Percentiles rank a stretch among this genome's conserved stretches.
These are phyloP conservation scores for Oreortyx pictus DNA, from an alignment of 2,797 vertebrate species.

Conservation along the genomic window DNA sequence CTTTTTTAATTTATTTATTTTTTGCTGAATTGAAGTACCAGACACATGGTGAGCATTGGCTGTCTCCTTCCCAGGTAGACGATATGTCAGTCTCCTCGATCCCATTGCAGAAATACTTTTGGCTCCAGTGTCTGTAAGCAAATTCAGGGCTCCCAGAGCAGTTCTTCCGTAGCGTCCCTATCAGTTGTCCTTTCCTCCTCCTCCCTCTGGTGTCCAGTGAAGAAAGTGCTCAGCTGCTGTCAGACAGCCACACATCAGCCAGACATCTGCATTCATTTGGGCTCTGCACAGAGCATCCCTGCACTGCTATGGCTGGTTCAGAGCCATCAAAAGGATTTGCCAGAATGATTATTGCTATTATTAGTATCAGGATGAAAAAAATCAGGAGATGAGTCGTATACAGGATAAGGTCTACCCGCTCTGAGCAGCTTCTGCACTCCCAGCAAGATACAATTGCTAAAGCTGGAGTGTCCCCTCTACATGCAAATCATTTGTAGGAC, in stretches of 20 bases:
- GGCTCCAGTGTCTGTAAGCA: neutral
- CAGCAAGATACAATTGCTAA: slow-evolving; percentile 19
- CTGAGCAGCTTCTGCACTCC: neutral
- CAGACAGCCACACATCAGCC: slow-evolving; percentile 6
- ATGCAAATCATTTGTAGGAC: neutral
- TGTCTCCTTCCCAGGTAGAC: neutral
- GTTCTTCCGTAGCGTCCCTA: neutral
- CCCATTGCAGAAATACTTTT: neutral
- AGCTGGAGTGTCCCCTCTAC: neutral
- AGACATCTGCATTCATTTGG: neutral
- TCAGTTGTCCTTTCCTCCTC: slow-evolving; percentile 51
- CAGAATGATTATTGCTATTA: slow-evolving; percentile 58
- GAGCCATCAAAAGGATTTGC: slow-evolving; percentile 32
- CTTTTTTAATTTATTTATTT: neutral
- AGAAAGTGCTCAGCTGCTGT: slow-evolving; percentile 51
- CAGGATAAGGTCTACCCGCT: slow-evolving; percentile 30
- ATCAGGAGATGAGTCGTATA: slow-evolving; percentile 9
- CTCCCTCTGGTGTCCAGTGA: slow-evolving; percentile 70
- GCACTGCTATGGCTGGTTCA: neutral
- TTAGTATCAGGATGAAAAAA: slow-evolving; percentile 61
- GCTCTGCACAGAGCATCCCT: neutral
- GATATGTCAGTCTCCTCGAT: neutral
- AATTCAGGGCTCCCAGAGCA: neutral
- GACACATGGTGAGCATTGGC: neutral
- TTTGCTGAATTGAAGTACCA: slow-evolving; percentile 50